phyloP scores from a whole-genome alignment of 2,113 vertebrate genomes.

The Diadophis punctatus region DNA sequence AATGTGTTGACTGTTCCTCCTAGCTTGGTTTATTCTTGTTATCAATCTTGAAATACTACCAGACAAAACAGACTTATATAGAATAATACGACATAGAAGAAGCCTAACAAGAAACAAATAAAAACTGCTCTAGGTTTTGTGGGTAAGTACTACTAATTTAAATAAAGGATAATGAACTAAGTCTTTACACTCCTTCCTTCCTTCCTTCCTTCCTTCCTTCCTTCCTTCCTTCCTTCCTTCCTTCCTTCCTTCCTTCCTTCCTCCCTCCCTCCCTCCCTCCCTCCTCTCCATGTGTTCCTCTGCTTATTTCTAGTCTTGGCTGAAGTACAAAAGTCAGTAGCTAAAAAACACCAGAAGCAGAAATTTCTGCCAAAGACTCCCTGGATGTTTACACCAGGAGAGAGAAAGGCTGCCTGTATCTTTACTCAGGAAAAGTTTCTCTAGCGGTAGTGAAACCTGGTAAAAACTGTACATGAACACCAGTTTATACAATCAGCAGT shows the following conservation, averaged over 20 bases:
- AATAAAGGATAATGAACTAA: not conserved
- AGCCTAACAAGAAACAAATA: not conserved
- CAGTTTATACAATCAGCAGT: not conserved
- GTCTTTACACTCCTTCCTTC: not conserved
- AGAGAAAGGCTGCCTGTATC: not conserved
- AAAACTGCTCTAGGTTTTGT: not conserved
- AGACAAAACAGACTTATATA: not conserved
- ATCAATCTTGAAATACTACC: not conserved
- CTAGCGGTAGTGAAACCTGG: not conserved
- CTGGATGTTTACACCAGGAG: not conserved
- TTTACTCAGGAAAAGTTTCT: not conserved
- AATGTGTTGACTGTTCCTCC: not conserved
- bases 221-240: accelerated
- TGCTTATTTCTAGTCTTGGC: not conserved
- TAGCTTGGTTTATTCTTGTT: not conserved
- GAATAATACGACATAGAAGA: not conserved
- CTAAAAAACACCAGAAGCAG: not conserved
- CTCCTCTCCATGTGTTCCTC: not conserved
- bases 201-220: too few relatives aligned
- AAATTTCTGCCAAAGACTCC: not conserved
- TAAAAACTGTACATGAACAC: not conserved
- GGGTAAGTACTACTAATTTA: not conserved
- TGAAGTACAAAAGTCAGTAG: not conserved
- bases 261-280: too few relatives aligned
- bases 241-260: accelerated